Conservation (phyloP, 30 jellyfish, hydroid and myxozoan species). For the Sanderia malayensis region DNA sequence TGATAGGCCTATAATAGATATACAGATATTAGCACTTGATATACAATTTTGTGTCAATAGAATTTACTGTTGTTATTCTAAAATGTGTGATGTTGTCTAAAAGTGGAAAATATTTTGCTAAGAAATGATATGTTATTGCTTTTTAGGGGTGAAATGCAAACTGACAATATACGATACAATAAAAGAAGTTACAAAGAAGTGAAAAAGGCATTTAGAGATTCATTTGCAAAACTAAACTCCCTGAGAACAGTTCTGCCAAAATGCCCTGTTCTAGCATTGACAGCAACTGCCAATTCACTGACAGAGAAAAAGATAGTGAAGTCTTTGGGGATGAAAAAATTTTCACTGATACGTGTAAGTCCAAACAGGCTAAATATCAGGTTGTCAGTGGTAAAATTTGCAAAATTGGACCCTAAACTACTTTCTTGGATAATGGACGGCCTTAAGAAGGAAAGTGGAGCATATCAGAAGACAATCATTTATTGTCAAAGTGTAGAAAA, state of each 20-base stretch:
- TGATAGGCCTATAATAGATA: neutral
- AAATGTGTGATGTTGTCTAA: neutral
- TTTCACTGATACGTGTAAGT: constrained; percentile 12
- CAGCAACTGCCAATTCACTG: constrained; percentile 25
- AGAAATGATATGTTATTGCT: neutral
- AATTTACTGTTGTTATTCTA: neutral
- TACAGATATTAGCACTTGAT: neutral
- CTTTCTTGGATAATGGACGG: constrained; percentile 27
- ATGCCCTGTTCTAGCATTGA: constrained; percentile 13
- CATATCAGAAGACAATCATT: constrained; percentile 10
- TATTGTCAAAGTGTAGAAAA: constrained; percentile 28
- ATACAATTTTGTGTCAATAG: neutral
- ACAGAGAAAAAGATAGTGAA: constrained; percentile 17
- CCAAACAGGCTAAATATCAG: constrained; percentile 28
- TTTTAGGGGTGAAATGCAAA: neutral
- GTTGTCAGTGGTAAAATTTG: constrained; percentile 4
- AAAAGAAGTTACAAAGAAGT: neutral
- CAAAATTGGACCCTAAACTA: neutral
- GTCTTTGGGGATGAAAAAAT: constrained; percentile 20
- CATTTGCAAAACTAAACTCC: neutral
- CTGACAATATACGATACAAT: neutral
- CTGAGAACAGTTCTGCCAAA: constrained; percentile 20
- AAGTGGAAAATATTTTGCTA: neutral
- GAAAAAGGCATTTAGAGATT: neutral
- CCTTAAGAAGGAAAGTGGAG: neutral